Conservation (phyloP, 1,140 invertebrate species). For the Drosophila chauvacae region DNA sequence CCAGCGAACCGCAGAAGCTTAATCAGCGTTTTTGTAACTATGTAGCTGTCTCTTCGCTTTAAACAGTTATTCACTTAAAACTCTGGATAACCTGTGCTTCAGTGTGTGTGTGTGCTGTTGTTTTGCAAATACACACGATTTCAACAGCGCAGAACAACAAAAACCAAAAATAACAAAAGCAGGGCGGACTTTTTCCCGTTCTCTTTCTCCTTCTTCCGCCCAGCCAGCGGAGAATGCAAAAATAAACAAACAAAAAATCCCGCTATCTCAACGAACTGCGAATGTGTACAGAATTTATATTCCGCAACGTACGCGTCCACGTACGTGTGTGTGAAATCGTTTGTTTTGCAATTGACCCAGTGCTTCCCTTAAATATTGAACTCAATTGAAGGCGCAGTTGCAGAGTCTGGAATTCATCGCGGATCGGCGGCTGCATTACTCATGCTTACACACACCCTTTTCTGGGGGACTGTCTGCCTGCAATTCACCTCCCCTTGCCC, state of each 20-base stretch:
- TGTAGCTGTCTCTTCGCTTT: constrained; percentile 44
- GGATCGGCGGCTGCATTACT: constrained; percentile 49
- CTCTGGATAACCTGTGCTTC: constrained; percentile 30
- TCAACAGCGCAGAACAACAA: constrained; percentile 51
- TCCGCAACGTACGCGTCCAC: constrained; percentile 19
- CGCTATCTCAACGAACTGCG: constrained; percentile 39
- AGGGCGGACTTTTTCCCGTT: constrained; percentile 57
- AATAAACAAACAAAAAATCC: constrained; percentile 52
- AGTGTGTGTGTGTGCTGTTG: constrained; percentile 40
- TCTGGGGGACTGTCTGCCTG: background rate
- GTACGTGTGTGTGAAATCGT: constrained; percentile 30
- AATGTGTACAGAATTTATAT: constrained; percentile 34
- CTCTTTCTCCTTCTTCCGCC: constrained; percentile 39
- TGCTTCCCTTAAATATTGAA: constrained; percentile 69
- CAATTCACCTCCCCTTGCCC: background rate
- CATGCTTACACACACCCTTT: constrained; percentile 44
- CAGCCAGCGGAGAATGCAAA: constrained; percentile 51
- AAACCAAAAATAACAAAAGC: constrained; percentile 46
- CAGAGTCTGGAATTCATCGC: constrained; percentile 8
- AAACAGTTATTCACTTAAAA: constrained; percentile 61
- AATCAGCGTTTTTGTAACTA: constrained; percentile 63
- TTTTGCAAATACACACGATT: constrained; percentile 64
- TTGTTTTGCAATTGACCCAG: constrained; percentile 73
- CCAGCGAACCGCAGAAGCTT: constrained; percentile 51
- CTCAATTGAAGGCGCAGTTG: constrained; percentile 65